Evolutionary conservation across 2,797 vertebrate species (phyloP).

Genomic region (Falco berigora): DNA sequence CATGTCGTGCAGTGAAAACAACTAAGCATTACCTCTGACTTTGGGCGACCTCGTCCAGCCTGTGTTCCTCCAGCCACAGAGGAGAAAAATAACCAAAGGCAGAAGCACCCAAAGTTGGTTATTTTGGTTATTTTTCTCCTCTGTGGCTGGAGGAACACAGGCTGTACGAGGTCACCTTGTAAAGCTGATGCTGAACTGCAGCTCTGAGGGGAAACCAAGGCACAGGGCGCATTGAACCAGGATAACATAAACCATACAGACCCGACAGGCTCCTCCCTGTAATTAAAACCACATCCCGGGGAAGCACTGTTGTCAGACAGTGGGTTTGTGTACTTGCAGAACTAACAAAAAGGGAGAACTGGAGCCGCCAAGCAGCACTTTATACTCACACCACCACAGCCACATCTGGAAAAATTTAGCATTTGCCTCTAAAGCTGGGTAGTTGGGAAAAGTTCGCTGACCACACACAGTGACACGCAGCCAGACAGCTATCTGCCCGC

Average conservation of each 20-base stretch:
- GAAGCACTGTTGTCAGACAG: no score
- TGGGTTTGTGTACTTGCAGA: background rate
- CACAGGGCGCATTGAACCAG: accelerated
- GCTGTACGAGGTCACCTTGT: accelerated
- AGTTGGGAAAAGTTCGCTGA: background rate
- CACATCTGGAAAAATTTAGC: background rate
- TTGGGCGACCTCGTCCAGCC: background rate
- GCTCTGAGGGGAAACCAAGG: background rate
- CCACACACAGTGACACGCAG: background rate
- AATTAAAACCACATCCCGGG: background rate
- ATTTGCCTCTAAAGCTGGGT: background rate
- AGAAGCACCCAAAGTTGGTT: background rate
- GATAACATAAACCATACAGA: background rate
- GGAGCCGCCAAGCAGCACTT: background rate
- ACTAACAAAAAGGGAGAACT: background rate
- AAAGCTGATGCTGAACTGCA: background rate
- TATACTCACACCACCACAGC: background rate
- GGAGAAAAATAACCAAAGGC: background rate
- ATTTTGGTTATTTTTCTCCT: background rate
- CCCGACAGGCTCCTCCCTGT: background rate
- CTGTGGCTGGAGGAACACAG: background rate
- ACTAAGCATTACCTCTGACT: no score
- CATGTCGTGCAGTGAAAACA: background rate
- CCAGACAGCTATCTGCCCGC: background rate
- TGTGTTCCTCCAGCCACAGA: background rate